A percentile compares a stretch with the other conserved stretches of the same genome.
Conservation (phyloP, 1,140 invertebrate species). For the Drosophila sproati region DNA sequence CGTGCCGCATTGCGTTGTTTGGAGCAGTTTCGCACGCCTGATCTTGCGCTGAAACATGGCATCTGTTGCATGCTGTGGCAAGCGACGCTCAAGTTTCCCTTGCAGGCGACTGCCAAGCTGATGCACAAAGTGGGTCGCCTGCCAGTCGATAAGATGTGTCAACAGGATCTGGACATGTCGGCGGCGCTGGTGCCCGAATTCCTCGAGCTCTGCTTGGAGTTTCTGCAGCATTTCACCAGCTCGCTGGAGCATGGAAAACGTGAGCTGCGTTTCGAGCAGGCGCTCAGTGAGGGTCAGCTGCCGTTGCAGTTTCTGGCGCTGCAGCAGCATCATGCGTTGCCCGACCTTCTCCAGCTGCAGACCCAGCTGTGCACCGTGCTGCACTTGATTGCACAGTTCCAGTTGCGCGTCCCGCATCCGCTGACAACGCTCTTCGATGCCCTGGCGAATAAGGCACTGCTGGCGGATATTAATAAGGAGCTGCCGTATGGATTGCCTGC, state of each 20-base stretch:
- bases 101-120: conserved; percentile 90
- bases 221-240: conserved; percentile 89
- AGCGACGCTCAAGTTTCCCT: conserved; percentile 91
- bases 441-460: conserved; percentile 86
- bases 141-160: conserved; percentile 92
- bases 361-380: conserved; percentile 91
- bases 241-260: conserved; percentile 85
- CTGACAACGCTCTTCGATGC: conserved; percentile 91
- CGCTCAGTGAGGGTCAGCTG: conserved; percentile 88
- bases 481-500: conserved; percentile 81
- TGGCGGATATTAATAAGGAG: conserved; percentile 85
- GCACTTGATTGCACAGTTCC: conserved; percentile 92
- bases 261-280: conserved; percentile 88
- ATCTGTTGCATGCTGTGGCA: conserved; percentile 94
- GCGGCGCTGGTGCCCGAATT: conserved; percentile 89
- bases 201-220: conserved; percentile 88
- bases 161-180: conserved; percentile 90
- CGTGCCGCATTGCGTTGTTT: conserved; percentile 88
- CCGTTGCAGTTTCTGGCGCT: conserved; percentile 91
- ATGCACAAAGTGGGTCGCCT: conserved; percentile 95
- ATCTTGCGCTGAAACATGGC: conserved; percentile 89
- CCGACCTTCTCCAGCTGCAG: conserved; percentile 91
- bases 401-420: conserved; percentile 90
- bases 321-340: conserved; percentile 90
- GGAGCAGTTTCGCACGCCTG: conserved; percentile 78